Evolutionary conservation across 2,888 invertebrate species (phyloP).

Genomic region (Aleiodes leptofemur): DNA sequence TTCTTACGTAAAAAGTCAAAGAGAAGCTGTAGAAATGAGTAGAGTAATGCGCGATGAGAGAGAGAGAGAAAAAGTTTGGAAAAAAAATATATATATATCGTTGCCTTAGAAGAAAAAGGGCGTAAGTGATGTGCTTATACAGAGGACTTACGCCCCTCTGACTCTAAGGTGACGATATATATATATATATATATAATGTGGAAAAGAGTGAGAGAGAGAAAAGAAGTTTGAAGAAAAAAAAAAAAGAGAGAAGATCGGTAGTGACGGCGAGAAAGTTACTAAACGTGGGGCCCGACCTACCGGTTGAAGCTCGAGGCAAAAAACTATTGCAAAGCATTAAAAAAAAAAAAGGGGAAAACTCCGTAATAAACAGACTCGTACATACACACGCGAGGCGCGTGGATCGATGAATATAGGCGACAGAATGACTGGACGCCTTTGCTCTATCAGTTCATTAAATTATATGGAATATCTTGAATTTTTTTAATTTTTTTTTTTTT

Average conservation of each 20-base stretch:
- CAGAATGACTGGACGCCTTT: slow-evolving; percentile 50
- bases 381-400: slow-evolving; percentile 17
- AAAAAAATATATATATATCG: not conserved
- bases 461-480: slow-evolving; percentile 8
- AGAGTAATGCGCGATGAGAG: not conserved
- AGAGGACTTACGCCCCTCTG: no score
- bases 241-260: slow-evolving; percentile 43
- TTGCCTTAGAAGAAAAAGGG: no score
- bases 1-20: slow-evolving; percentile 54
- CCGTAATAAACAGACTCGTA: slow-evolving; percentile 37
- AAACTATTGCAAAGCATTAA: slow-evolving; percentile 38
- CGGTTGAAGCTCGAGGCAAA: slow-evolving; percentile 41
- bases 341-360: slow-evolving; percentile 12
- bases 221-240: slow-evolving; percentile 18
- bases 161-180: no score
- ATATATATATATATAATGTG: no score
- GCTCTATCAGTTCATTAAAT: slow-evolving; percentile 30
- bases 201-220: slow-evolving; percentile 45
- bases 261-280: slow-evolving; percentile 56
- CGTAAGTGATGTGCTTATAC: no score
- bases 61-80: slow-evolving; percentile 4
- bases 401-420: slow-evolving; percentile 57
- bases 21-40: slow-evolving; percentile 16
- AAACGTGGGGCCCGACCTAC: slow-evolving; percentile 37
- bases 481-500: not conserved